Base-by-base conservation (phyloP, 2,797 vertebrate species). In the Myotis vivesi region DNA sequence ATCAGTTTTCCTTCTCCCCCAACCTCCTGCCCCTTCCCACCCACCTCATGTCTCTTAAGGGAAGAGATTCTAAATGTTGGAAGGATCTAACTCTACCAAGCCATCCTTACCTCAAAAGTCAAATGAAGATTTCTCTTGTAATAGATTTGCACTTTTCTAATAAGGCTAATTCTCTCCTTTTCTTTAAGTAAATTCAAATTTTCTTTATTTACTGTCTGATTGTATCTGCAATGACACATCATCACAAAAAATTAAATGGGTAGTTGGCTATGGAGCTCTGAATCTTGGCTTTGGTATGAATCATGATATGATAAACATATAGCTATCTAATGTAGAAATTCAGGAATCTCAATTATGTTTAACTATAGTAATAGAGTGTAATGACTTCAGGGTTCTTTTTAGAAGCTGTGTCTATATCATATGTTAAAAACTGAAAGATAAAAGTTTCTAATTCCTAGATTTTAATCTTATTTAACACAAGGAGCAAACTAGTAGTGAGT, bases 401-500 rank as follows among this genome's bases (percentile, higher is more conserved):
- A 72, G 89, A 75, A 91, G 23, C 51, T 69, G 33, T 83, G 44
- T 73, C 25, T 36, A 36, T 36, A 73, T 38, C 13, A 77, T 66
- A 30, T 81, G 9, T 33, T 33, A 73, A 77, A 49, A 76, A 89
- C 30, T n/a, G 36, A 62, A 44, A 62, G 30, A 51, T 15, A 66
- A 11, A 79, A 57, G 8, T 85, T 87, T 91, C 53, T 62, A 81
- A 88, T 75, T 41, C 72, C 13, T 81, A 85, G 46, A 82, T 79
- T 91, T 93, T 91, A 36, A 30, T 73, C n/a, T 82, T 75, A 62
- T 85, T 90, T 82, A 88, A 83, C 13, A 82, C 64, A 83, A 93
- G 91, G 36, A 68, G 10, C 49, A 94, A 87, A 86, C 51, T 69
- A 92, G 36, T n/a, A 77, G 17, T 69, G n/a, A 33, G 30, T 84